A percentile compares a stretch with the other conserved stretches of the same genome.
Conservation (phyloP, 2,113 vertebrate genomes). For the mouse (Mus musculus) region GRCm39 chr9:35597501-35598000, state of each 20-base stretch:
- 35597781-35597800: neutral
- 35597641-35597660: fast-evolving
- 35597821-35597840: neutral
- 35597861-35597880: neutral
- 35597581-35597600: neutral
- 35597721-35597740: neutral
- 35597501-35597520: neutral
- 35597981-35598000: neutral
- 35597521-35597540: neutral
- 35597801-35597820: too few species aligned
- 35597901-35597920: neutral
- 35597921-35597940: neutral
- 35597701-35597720: neutral
- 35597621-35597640: neutral
- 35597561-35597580: neutral
- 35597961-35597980: neutral
- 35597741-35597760: neutral
- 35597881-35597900: neutral
- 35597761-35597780: neutral
- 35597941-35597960: neutral
- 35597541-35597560: neutral
- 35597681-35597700: neutral
- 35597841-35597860: neutral
- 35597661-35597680: neutral
- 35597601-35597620: neutral